Percentiles rank a stretch among this genome's conserved stretches.
phyloP scores from a whole-genome alignment of 2,113 vertebrate genomes.

The Chiloscyllium plagiosum region DNA sequence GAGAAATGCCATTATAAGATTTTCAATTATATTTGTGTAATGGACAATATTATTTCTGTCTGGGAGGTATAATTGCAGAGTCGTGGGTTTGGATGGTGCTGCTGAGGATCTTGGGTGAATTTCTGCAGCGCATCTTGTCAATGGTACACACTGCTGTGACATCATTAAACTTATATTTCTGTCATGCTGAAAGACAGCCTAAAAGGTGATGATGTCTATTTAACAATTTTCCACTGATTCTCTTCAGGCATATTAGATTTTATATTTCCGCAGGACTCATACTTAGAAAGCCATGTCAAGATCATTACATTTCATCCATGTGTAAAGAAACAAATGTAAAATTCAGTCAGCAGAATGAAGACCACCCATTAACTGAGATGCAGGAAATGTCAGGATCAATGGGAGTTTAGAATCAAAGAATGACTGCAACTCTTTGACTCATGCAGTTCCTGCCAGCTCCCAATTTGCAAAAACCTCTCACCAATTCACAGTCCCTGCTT shows the following conservation, averaged over 20 bases:
- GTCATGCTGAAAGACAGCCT: background rate
- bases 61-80: background rate
- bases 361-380: background rate
- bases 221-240: background rate
- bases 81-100: background rate
- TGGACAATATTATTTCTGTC: background rate
- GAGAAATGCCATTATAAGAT: background rate
- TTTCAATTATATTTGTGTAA: background rate
- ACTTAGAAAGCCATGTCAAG: background rate
- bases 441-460: too few species aligned
- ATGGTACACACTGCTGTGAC: too few species aligned
- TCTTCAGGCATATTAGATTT: background rate
- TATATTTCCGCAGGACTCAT: background rate
- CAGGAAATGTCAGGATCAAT: background rate
- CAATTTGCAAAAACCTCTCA: too few species aligned
- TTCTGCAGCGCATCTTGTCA: too few species aligned
- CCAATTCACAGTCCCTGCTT: too few species aligned
- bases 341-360: background rate
- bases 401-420: background rate
- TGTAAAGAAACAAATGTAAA: background rate
- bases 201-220: background rate
- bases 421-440: too few species aligned
- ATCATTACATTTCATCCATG: background rate
- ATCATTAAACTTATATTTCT: background rate
- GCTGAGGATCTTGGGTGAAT: too few species aligned